phyloP scores from a whole-genome alignment of 2,113 vertebrate genomes.

The Alosa alosa region DNA sequence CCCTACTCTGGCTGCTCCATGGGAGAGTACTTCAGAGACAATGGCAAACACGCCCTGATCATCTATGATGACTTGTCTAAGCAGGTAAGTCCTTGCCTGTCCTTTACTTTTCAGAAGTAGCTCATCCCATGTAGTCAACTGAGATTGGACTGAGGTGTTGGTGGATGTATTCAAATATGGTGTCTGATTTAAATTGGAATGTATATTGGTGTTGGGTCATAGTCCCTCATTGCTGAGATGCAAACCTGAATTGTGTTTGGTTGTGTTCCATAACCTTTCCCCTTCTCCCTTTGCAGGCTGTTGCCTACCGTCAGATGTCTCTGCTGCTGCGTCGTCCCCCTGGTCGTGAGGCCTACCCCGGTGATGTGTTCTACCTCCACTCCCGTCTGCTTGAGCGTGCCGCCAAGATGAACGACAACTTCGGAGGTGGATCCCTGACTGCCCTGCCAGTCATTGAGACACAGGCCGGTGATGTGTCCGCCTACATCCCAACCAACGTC shows the following conservation, averaged over 20 bases:
- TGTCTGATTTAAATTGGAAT: not conserved
- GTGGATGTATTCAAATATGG: not conserved
- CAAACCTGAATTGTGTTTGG: not conserved
- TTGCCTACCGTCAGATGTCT: conserved; percentile 98
- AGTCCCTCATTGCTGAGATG: not conserved
- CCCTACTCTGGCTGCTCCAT: conserved; percentile 98
- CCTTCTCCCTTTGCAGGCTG: conserved; percentile 73
- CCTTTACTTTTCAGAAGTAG: not conserved
- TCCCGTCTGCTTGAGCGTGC: conserved; percentile 96
- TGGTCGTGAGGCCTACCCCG: conserved; percentile 94
- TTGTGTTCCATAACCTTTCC: not conserved
- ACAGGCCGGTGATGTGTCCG: conserved; percentile 98
- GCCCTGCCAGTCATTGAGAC: conserved; percentile 98
- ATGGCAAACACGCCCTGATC: conserved; percentile 94
- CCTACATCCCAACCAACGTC: conserved; percentile 98
- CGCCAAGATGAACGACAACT: conserved; percentile 97
- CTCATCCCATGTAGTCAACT: not conserved
- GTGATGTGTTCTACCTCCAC: conserved; percentile 98
- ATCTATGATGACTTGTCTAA: conserved; percentile 99
- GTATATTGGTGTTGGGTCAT: not conserved
- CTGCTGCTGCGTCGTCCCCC: conserved; percentile 95
- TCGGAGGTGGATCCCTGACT: conserved; percentile 92
- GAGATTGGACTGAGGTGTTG: not conserved
- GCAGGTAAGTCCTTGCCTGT: conserved; percentile 75
- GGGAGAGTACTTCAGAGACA: conserved; percentile 98